Conservation (phyloP, 2,888 invertebrate genomes). For the Sceliomorpha sp. region DNA sequence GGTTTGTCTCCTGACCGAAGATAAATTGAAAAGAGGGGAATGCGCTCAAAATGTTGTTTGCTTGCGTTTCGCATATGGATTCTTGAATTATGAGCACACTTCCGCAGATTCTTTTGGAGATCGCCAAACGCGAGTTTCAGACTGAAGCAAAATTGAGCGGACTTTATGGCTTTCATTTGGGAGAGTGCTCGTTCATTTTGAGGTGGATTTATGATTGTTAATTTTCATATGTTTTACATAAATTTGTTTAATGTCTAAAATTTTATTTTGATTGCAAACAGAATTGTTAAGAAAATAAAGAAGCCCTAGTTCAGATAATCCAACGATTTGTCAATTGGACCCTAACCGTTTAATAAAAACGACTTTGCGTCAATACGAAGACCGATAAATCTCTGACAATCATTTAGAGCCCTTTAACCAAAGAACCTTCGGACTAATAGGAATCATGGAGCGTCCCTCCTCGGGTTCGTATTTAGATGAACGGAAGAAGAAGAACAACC, state of each 20-base stretch:
- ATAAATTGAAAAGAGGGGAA: slow-evolving; percentile 53
- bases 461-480: slow-evolving; percentile 33
- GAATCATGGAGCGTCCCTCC: slow-evolving; percentile 30
- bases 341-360: slow-evolving; percentile 33
- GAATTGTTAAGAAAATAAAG: slow-evolving; percentile 27
- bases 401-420: slow-evolving; percentile 44
- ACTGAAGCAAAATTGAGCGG: slow-evolving; percentile 25
- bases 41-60: slow-evolving; percentile 39
- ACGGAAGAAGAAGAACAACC: slow-evolving; percentile 25
- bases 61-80: slow-evolving; percentile 54
- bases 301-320: no score
- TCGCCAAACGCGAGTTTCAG: slow-evolving; percentile 23
- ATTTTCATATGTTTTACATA: slow-evolving; percentile 1
- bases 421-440: slow-evolving; percentile 18
- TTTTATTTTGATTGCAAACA: no score
- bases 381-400: slow-evolving; percentile 46
- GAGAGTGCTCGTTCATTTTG: slow-evolving; percentile 40
- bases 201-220: slow-evolving; percentile 22
- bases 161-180: slow-evolving; percentile 51
- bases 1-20: slow-evolving; percentile 45
- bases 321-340: slow-evolving; percentile 41
- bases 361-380: slow-evolving; percentile 41
- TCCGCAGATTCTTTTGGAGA: slow-evolving; percentile 46
- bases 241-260: no score
- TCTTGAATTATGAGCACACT: slow-evolving; percentile 55